A percentile compares a stretch with the other conserved stretches of the same genome.
phyloP scores from a whole-genome alignment of 2,113 vertebrate species.

The Piprites chloris region DNA sequence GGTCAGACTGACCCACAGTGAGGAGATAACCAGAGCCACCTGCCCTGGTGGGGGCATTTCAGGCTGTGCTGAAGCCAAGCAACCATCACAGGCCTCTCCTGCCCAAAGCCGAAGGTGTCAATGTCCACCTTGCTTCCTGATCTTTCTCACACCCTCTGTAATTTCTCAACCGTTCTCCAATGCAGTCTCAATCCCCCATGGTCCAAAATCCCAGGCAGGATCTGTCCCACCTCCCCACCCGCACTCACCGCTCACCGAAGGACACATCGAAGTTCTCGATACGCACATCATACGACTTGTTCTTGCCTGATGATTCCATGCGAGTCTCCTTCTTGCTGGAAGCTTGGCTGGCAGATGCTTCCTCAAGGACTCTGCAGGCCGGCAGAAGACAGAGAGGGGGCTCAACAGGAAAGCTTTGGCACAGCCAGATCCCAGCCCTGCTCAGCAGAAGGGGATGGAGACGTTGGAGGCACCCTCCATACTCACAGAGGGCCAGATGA shows the following conservation, averaged over 20 bases:
- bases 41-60: not conserved
- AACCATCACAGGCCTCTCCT: not conserved
- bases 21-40: accelerated
- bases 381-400: not conserved
- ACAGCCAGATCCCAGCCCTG: not conserved
- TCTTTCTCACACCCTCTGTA: not conserved
- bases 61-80: not conserved
- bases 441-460: not conserved
- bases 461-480: not conserved
- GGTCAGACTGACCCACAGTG: not conserved
- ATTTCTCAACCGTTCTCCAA: not conserved
- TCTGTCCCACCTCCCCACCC: not conserved
- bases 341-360: slow-evolving; percentile 96
- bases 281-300: slow-evolving; percentile 93
- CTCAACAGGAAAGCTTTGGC: not conserved
- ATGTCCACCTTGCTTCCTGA: not conserved
- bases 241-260: slow-evolving; percentile 91
- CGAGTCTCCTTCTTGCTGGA: slow-evolving; percentile 94
- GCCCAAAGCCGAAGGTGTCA: not conserved
- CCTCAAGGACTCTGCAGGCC: slow-evolving; percentile 85
- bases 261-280: slow-evolving; percentile 98
- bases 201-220: not conserved
- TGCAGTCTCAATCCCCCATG: not conserved
- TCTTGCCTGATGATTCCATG: slow-evolving; percentile 93
- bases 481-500: slow-evolving; percentile 78